Base-by-base conservation (phyloP, 2,888 invertebrate species). In the Schizaphis graminum region DNA sequence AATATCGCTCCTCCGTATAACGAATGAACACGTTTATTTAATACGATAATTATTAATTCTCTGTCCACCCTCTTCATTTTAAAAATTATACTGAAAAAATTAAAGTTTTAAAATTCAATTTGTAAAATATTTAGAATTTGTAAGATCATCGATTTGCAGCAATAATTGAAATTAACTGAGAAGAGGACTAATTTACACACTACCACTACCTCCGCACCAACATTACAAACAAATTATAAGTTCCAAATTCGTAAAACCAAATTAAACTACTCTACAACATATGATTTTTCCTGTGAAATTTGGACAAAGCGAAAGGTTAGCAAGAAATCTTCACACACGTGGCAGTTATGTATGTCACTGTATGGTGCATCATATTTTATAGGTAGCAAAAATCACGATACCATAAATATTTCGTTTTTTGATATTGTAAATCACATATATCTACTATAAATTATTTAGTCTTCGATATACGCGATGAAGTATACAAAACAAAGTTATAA, bases 141-240 rank as follows among this genome's bases (percentile, higher is more conserved):
- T 8, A 77, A 35, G 8, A 7, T 21, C 77, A 21, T 77, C 77
- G 21, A 35, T 77, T 77, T 21, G 21, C 8, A 77, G 3, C 3
- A 8, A 35, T 8, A 35, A 21, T 35, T 21, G 21, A 41, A 35
- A 21, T 77, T 24, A 21, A 77, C 21, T 77, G 77, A 5, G 7
- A 16, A 35, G 0, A 8, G 0, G 35, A 2, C 8, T 35, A 77
- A 35, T 35, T 77, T 35, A 53, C 77, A 8, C 7, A 35, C 77
- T 35, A 67, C 1, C 1, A 49, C n/a, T n/a, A 13, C 3, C n/a
- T 5, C 35, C 2, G 1, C 8, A n/a, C n/a, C 1, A 3, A 35
- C 21, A 7, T 77, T 35, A 35, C 35, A 35, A 21, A 77, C 35
- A 77, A 35, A 77, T 16, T 21, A 35, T 35, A 0, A 8, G 7